Base-by-base conservation (phyloP, 2,888 invertebrate species). In the Colostygia pectinataria region DNA sequence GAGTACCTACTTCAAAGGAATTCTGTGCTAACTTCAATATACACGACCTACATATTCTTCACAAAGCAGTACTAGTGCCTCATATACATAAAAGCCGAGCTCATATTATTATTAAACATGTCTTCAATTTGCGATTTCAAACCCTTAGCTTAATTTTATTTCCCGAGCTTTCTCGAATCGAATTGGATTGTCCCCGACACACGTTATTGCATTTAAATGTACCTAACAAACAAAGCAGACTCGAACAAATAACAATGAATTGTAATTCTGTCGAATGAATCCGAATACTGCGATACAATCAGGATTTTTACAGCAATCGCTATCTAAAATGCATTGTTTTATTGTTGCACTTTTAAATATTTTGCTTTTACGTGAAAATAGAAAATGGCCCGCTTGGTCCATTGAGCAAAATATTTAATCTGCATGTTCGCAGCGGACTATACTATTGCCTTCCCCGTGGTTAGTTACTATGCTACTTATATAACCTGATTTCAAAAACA, bases 381-480 rank as follows among this genome's bases (percentile, higher is more conserved):
- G 2, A n/a, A n/a, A 25, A 25, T 8, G 3, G 5, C 12, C 20
- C 6, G 20, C 18, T 1, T 32, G 32, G 1, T 7, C 7, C 4
- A 6, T 8, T 46, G 53, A 62, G 62, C 63, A 63, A 59, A 57
- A 40, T 15, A 23, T 36, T 15, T 41, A 24, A 48, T 37, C 27
- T 39, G 45, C 15, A 48, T 45, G 57, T 62, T 56, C 60, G 59
- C 55, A 46, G 44, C 52, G 50, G 58, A 58, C 59, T 57, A 57
- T 62, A 50, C 61, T 67, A 66, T 66, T n/a, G 66, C 70, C 69
- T 66, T 64, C 61, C 53, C 48, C 46, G 45, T 52, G n/a, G n/a
- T n/a, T n/a, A n/a, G n/a, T n/a, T n/a, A n/a, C n/a, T n/a, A n/a
- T n/a, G n/a, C n/a, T n/a, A n/a, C n/a, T n/a, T n/a, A n/a, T n/a